Evolutionary conservation across 2,797 vertebrate genomes (phyloP), one percentile per base, ranked within the genome.

Genomic region (Clarias pachynema): DNA sequence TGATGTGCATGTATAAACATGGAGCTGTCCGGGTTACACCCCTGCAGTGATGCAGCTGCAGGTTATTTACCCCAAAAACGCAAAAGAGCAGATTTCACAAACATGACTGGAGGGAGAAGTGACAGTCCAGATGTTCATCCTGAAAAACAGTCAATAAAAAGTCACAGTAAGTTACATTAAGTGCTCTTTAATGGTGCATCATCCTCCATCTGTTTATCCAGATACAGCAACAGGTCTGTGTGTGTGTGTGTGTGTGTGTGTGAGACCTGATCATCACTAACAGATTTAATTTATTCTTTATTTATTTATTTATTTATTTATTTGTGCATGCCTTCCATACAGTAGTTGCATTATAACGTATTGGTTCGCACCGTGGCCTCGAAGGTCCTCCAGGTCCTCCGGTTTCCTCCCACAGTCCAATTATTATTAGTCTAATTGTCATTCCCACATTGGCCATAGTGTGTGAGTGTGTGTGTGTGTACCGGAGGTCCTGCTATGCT

Each of bases 11-110:
- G 8, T 34, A 0, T 82, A 37, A 79, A 53, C 16, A 88, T 88
- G 87, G 85, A 88, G 2, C 53, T 70, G 22, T 72, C 77, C 62
- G 74, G 60, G 31, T 24, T 57, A 14, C 77, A 81, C 14, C 65
- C 22, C 24, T 74, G 15, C 79, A 78, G 53, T 73, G 57, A 79
- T 72, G 83, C 79, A 18, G 59, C 84, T 37, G 26, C 70, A 18
- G 79, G 65, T 5, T 83, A 16, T 77, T 86, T 89, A 78, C 68
- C 89, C 16, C 86, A 9, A 57, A 91, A 91, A 83, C 88, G 90
- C 31, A 91, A 88, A 82, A 83, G 90, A 69, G 70, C 84, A 53
- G 88, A 91, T 29, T 53, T 60, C 8, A 57, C 12, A 6, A 65
- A 29, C 75, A 79, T 70, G 49, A 31, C 34, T 26, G 82, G 59